phyloP scores from a whole-genome alignment of 64 coral and sea anemone species.

The Stichodactyla helianthus region DNA sequence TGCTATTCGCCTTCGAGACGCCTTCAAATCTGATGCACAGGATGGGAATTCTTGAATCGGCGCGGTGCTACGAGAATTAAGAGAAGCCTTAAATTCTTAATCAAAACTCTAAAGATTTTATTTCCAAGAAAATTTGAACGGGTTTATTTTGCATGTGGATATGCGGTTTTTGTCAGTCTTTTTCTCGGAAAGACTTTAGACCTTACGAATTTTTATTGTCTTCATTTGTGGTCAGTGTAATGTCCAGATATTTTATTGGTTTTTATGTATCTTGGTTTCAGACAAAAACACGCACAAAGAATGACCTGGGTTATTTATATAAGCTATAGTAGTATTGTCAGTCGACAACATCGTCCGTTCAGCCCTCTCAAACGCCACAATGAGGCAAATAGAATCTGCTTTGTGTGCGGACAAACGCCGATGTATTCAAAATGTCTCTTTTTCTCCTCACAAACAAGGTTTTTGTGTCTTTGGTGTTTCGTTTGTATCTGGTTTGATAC shows the following conservation, averaged over 20 bases:
- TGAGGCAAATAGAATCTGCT: not conserved
- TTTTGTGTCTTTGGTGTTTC: not conserved
- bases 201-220: not conserved
- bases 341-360: not conserved
- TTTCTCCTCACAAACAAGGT: not conserved
- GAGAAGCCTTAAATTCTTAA: no score
- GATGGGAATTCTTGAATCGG: not conserved
- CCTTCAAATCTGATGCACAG: not conserved
- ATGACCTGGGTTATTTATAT: not conserved
- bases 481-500: constrained; percentile 15
- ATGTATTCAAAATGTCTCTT: not conserved
- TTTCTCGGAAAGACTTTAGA: not conserved
- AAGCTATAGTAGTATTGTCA: not conserved
- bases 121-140: not conserved
- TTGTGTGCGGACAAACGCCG: not conserved
- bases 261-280: not conserved
- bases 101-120: not conserved
- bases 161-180: not conserved
- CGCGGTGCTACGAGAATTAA: not conserved
- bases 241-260: not conserved
- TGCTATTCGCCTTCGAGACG: not conserved
- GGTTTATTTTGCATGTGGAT: not conserved
- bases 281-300: not conserved
- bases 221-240: not conserved
- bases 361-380: not conserved